A percentile compares a stretch with the other conserved stretches of the same genome.
phyloP scores from a whole-genome alignment of 2,113 vertebrate genomes.

The human (Homo sapiens) region GRCh38 chr20:9851501-9852000 shows the following conservation, averaged over 20 bases:
- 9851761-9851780: background rate
- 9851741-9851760: background rate
- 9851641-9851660: background rate
- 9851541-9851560: too few species aligned
- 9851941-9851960: background rate
- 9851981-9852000: background rate
- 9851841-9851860: background rate
- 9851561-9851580: too few species aligned
- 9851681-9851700: background rate
- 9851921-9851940: background rate
- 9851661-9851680: background rate
- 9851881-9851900: background rate
- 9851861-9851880: background rate
- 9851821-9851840: constrained; percentile 5
- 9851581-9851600: too few species aligned
- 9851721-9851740: background rate
- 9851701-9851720: background rate
- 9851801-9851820: background rate
- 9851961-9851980: background rate
- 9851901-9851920: background rate
- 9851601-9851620: too few species aligned
- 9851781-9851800: background rate
- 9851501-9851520: too few species aligned
- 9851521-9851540: too few species aligned
- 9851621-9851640: too few species aligned